phyloP scores from a whole-genome alignment of 1,140 invertebrate genomes.

The Nautilus pompilius region DNA sequence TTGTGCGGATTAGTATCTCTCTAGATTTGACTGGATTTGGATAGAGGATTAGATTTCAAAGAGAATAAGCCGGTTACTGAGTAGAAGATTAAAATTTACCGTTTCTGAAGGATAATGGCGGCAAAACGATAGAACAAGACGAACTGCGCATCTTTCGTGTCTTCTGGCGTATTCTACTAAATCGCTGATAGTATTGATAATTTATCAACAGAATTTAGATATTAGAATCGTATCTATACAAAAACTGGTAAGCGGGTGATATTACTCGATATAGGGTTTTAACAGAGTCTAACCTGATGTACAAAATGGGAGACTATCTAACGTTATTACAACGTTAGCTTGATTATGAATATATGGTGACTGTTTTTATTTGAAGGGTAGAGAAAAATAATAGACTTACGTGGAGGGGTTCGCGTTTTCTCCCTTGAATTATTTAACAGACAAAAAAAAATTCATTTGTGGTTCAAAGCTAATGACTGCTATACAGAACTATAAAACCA shows the following conservation, averaged over 20 bases:
- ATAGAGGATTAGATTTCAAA: neutral
- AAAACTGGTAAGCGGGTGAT: neutral
- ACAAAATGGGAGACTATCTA: too few relatives aligned
- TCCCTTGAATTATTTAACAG: too few relatives aligned
- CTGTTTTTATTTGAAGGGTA: too few relatives aligned
- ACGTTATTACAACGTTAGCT: too few relatives aligned
- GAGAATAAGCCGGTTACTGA: neutral
- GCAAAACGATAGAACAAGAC: neutral
- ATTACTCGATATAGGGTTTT: neutral
- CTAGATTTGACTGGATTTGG: neutral
- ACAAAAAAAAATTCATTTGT: too few relatives aligned
- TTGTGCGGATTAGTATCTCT: neutral
- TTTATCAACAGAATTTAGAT: neutral
- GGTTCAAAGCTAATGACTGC: too few relatives aligned
- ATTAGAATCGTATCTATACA: neutral
- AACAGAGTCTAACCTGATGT: neutral
- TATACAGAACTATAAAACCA: too few relatives aligned
- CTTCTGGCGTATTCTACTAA: neutral
- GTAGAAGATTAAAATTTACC: too few relatives aligned
- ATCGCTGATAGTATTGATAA: neutral
- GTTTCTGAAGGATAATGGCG: neutral
- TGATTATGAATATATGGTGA: too few relatives aligned
- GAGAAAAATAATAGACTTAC: too few relatives aligned
- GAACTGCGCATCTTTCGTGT: neutral
- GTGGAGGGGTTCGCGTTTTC: too few relatives aligned